A percentile compares a stretch with the other conserved stretches of the same genome.
Evolutionary conservation across 2,113 vertebrate species (phyloP).

Genomic region (Corydoras sp.): DNA sequence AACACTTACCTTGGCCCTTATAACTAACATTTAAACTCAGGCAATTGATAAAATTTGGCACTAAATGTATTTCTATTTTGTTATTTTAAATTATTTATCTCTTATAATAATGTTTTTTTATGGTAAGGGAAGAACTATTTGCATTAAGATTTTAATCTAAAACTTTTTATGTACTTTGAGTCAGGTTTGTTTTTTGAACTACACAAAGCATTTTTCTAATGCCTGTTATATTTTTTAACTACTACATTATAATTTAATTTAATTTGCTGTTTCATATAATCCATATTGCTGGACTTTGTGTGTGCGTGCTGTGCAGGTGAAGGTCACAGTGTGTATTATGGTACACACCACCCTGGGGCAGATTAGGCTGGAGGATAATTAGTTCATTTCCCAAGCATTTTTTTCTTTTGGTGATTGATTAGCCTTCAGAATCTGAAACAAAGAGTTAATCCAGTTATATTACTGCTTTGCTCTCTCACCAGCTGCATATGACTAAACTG

Average conservation of each 20-base stretch:
- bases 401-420: conserved; percentile 32
- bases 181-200: too few relatives aligned
- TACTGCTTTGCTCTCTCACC: background rate
- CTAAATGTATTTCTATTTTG: too few relatives aligned
- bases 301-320: background rate
- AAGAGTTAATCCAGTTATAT: background rate
- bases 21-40: too few relatives aligned
- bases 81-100: too few relatives aligned
- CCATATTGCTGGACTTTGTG: background rate
- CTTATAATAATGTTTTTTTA: too few relatives aligned
- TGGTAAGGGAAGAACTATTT: too few relatives aligned
- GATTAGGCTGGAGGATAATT: conserved; percentile 41
- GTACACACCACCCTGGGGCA: conserved; percentile 13
- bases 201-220: too few relatives aligned
- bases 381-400: conserved; percentile 36
- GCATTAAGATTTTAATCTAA: too few relatives aligned
- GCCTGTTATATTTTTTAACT: too few relatives aligned
- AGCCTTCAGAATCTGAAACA: background rate
- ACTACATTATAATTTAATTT: background rate
- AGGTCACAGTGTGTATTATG: conserved; percentile 2
- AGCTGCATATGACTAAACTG: background rate
- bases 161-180: too few relatives aligned
- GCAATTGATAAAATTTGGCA: too few relatives aligned
- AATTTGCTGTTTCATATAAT: background rate
- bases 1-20: too few relatives aligned